Conservation (phyloP, 2,113 vertebrate species). For the Paradoxurus hermaphroditus region DNA sequence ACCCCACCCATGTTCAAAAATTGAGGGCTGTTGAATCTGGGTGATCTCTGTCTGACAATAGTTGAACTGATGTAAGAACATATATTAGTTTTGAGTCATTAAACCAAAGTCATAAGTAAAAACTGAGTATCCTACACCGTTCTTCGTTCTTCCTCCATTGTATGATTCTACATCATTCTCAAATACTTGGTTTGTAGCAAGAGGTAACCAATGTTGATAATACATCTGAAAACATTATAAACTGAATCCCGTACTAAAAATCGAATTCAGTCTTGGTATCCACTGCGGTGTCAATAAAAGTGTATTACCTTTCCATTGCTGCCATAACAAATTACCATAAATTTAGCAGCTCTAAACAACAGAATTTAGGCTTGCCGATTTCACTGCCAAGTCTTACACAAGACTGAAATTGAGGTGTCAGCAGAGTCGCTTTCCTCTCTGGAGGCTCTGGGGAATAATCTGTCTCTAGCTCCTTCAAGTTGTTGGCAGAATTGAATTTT, state of each 20-base stretch:
- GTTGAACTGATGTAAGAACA: not conserved
- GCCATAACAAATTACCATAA: not conserved
- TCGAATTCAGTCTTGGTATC: not conserved
- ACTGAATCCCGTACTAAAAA: not conserved
- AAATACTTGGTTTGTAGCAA: not conserved
- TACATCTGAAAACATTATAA: not conserved
- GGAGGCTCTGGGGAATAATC: not conserved
- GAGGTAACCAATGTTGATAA: not conserved
- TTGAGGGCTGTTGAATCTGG: not conserved
- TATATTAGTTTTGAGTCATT: constrained; percentile 28
- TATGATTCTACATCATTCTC: not conserved
- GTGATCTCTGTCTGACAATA: not conserved
- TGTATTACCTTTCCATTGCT: not conserved
- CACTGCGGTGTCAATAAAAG: not conserved
- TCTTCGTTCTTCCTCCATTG: not conserved
- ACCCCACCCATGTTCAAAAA: not conserved
- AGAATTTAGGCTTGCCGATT: not conserved
- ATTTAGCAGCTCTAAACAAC: not conserved
- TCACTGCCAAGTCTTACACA: not conserved
- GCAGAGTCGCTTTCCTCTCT: not conserved
- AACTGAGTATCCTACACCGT: not conserved
- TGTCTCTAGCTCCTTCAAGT: not conserved
- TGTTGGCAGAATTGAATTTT: not conserved
- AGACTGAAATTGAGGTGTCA: not conserved
- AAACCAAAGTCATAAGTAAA: not conserved